A percentile compares a stretch with the other conserved stretches of the same genome.
Evolutionary conservation across 2,888 invertebrate genomes (phyloP).

Genomic region (Dynastes tityus): DNA sequence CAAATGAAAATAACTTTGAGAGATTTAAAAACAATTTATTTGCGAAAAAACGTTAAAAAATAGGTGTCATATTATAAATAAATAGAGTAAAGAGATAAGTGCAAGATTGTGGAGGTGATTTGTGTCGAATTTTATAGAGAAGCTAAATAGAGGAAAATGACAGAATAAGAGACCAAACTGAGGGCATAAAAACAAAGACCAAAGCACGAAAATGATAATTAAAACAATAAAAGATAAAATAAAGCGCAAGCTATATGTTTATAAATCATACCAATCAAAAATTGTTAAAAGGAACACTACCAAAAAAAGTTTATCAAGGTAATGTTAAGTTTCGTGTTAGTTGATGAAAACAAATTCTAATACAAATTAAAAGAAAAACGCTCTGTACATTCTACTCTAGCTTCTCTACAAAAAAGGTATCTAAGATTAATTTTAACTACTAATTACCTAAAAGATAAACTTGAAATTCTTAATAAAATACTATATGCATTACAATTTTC

Average conservation of each 20-base stretch:
- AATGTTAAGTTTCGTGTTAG: neutral
- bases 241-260: neutral
- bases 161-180: too few species aligned
- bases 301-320: neutral
- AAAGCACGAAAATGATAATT: slow-evolving; percentile 52
- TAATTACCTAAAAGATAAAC: slow-evolving; percentile 23
- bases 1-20: slow-evolving; percentile 29
- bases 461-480: neutral
- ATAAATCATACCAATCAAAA: neutral
- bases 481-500: neutral
- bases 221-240: slow-evolving; percentile 44
- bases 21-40: slow-evolving; percentile 48
- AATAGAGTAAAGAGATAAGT: too few species aligned
- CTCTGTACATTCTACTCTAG: slow-evolving; percentile 39
- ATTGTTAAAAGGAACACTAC: neutral
- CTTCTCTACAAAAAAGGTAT: slow-evolving; percentile 34
- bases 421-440: neutral
- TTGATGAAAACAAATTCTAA: neutral
- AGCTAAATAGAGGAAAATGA: slow-evolving; percentile 67
- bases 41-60: slow-evolving; percentile 25
- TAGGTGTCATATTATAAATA: slow-evolving; percentile 25
- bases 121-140: slow-evolving; percentile 64
- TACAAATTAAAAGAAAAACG: neutral
- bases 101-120: too few species aligned
- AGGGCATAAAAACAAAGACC: slow-evolving; percentile 54